A percentile compares a stretch with the other conserved stretches of the same genome.
Conservation (phyloP, 2,113 vertebrate species). For the Calyptomena viridis region DNA sequence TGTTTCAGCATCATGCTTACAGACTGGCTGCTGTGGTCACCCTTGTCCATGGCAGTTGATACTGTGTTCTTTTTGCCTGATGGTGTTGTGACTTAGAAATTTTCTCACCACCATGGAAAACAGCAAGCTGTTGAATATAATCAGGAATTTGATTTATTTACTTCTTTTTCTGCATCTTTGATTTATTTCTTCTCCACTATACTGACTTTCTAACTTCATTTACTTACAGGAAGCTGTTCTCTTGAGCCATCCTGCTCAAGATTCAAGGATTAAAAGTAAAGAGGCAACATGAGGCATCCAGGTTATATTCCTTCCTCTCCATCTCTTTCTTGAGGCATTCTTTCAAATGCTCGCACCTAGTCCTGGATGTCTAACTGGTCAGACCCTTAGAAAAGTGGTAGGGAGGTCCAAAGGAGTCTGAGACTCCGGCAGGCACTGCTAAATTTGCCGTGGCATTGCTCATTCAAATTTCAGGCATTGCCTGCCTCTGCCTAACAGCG, state of each 20-base stretch:
- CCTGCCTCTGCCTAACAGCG: neutral
- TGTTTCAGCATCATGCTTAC: neutral
- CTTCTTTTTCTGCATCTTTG: neutral
- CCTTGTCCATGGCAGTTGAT: fast-evolving
- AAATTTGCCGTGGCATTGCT: neutral
- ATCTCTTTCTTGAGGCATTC: neutral
- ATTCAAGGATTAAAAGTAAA: neutral
- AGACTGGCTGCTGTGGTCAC: neutral
- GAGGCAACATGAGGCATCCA: neutral
- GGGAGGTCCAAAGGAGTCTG: neutral
- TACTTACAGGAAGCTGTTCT: neutral
- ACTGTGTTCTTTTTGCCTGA: neutral
- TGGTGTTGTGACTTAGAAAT: neutral
- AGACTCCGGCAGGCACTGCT: neutral
- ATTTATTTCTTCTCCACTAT: neutral
- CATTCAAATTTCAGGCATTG: neutral
- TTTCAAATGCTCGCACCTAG: neutral
- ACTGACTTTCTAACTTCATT: neutral
- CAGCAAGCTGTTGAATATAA: neutral
- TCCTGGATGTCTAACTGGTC: neutral
- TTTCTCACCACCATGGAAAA: neutral
- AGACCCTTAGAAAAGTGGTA: neutral
- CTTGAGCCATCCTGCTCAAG: neutral
- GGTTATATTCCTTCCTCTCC: neutral
- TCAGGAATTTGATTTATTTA: neutral